Conservation (phyloP, 2,888 invertebrate species). For the Mystacides longicornis region DNA sequence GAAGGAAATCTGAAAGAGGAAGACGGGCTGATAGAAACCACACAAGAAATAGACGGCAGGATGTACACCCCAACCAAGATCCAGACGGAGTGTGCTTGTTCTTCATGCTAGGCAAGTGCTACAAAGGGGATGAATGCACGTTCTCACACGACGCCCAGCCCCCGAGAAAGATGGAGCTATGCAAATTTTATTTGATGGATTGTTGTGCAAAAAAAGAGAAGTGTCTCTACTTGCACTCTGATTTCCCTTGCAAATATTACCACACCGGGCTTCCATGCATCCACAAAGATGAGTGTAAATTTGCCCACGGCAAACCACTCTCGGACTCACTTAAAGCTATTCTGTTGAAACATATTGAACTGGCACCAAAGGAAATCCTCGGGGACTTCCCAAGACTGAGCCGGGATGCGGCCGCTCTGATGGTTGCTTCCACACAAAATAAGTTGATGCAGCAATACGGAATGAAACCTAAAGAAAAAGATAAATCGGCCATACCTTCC, state of each 20-base stretch:
- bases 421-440: constrained; percentile 44
- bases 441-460: constrained; percentile 42
- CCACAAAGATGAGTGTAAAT: constrained; percentile 81
- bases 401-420: constrained; percentile 63
- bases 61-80: constrained; percentile 54
- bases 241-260: constrained; percentile 96
- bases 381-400: constrained; percentile 83
- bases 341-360: constrained; percentile 71
- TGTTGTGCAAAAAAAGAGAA: constrained; percentile 93
- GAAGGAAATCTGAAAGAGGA: constrained; percentile 42
- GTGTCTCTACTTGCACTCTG: constrained; percentile 93
- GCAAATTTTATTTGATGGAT: constrained; percentile 94
- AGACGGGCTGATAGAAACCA: constrained; percentile 39
- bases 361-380: constrained; percentile 83
- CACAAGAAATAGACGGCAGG: constrained; percentile 43
- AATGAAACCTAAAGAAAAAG: constrained; percentile 32
- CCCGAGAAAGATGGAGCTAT: constrained; percentile 85
- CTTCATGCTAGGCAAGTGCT: constrained; percentile 85
- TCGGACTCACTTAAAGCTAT: constrained; percentile 66
- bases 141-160: constrained; percentile 79
- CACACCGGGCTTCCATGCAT: constrained; percentile 87
- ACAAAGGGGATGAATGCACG: constrained; percentile 75
- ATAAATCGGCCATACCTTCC: constrained; percentile 39
- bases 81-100: constrained; percentile 72
- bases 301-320: constrained; percentile 85